Conservation (phyloP, 2,888 invertebrate species). For the Parnassius mnemosyne region DNA sequence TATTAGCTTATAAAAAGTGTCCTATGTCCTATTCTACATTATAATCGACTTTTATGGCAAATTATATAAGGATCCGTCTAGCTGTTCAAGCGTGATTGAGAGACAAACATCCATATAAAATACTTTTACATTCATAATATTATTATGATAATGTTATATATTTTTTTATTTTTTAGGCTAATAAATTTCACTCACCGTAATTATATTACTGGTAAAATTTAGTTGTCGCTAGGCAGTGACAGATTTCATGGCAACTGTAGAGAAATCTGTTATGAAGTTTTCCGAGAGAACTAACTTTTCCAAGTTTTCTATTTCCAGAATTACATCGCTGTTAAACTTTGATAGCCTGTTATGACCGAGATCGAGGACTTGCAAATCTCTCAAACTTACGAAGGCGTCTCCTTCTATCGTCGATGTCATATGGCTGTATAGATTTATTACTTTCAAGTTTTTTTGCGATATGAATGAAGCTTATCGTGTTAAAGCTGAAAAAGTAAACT, state of each 20-base stretch:
- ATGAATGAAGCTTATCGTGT: constrained; percentile 85
- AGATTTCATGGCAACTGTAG: constrained; percentile 86
- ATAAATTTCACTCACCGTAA: constrained; percentile 82
- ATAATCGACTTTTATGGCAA: too few relatives aligned
- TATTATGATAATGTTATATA: too few relatives aligned
- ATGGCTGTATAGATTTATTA: constrained; percentile 90
- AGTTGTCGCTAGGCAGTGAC: constrained; percentile 85
- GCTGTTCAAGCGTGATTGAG: too few relatives aligned
- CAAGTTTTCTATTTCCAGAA: constrained; percentile 87
- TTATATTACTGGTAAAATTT: constrained; percentile 91
- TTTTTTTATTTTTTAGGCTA: too few relatives aligned
- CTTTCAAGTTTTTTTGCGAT: constrained; percentile 85
- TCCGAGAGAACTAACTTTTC: constrained; percentile 91
- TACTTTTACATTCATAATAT: too few relatives aligned
- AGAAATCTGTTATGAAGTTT: constrained; percentile 92
- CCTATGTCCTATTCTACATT: too few relatives aligned
- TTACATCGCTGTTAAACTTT: constrained; percentile 91
- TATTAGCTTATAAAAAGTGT: too few relatives aligned
- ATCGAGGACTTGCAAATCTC: constrained; percentile 84
- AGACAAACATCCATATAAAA: too few relatives aligned
- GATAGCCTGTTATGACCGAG: constrained; percentile 89
- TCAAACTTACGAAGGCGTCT: constrained; percentile 85
- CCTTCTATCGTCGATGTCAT: constrained; percentile 88
- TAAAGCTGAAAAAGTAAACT: constrained; percentile 74
- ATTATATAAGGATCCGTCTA: too few relatives aligned